Evolutionary conservation across 2,797 vertebrate species (phyloP), one percentile per base, ranked within the genome.

Genomic region (Microctenopoma lineatum): DNA sequence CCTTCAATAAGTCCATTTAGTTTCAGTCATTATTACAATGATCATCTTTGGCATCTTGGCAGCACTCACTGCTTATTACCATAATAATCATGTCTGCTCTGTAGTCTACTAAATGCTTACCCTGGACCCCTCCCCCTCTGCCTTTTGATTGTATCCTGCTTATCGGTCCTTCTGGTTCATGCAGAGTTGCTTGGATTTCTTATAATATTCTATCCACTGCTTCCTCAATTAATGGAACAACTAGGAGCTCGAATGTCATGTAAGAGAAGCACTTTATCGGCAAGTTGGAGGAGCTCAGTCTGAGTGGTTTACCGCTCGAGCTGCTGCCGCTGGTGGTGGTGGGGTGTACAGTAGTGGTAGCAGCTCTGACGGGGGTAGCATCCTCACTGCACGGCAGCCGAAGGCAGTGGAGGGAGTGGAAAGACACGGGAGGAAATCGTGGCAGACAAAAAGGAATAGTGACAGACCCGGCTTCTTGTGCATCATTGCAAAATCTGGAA

Each of bases 221-320:
- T 79, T 62, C 78, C 84, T 84, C 87, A 81, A 86, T 77, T 89
- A 92, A 83, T 81, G 88, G 91, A 74, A 72, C 82, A 64, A 72
- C 84, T 59, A 53, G 75, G 51, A 84, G 80, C 81, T 82, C 68
- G 46, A 52, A 67, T 89, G 77, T 89, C 86, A 89, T 66, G 51
- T 47, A 64, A 79, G 64, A 61, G 61, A 84, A 75, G 68, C 73
- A 85, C 79, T 88, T 86, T 70, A 86, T 84, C 74, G 48, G 77
- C 82, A 83, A 87, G 67, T 90, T 87, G 80, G 75, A 79, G 75
- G 77, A 86, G 72, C 85, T 76, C 67, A 59, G 82, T 83, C 79
- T 85, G 82, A 87, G 88, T 80, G 84, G 80, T 76, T 81, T 76
- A 53, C 75, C n/a, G 66, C 69, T 66, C 79, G 73, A 57, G 84